Conservation (phyloP, 53 echinoderm and acorn worm species). For the Henricia sp. region DNA sequence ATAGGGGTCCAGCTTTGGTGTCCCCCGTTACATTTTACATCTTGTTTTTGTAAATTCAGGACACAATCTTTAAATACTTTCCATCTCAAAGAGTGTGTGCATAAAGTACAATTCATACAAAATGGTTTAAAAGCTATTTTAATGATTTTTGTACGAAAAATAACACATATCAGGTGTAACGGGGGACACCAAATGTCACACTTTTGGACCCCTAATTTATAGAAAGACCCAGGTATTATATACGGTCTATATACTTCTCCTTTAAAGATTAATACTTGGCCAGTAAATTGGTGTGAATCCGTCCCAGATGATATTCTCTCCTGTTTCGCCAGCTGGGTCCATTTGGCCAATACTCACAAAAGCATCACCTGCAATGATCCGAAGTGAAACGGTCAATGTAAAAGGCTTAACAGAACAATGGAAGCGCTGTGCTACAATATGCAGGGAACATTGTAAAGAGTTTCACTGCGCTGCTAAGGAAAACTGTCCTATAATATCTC, state of each 20-base stretch:
- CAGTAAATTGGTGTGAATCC: constrained; percentile 67
- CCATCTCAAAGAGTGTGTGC: too few species aligned
- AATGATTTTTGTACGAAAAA: background rate
- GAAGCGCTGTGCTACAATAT: background rate
- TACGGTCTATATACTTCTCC: too few species aligned
- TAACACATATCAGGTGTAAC: background rate
- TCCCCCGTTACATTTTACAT: too few species aligned
- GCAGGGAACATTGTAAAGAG: background rate
- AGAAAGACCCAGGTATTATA: too few species aligned
- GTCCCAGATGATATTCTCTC: constrained; percentile 48
- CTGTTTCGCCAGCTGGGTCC: constrained; percentile 51
- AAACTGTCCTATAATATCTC: background rate
- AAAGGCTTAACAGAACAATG: background rate
- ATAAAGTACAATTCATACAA: too few species aligned
- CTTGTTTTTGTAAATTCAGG: too few species aligned
- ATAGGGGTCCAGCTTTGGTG: too few species aligned
- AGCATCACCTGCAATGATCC: constrained; percentile 44
- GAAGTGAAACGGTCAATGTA: background rate
- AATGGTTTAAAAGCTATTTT: background rate
- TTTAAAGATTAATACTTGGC: too few species aligned
- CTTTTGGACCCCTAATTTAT: too few species aligned
- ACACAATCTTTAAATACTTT: too few species aligned
- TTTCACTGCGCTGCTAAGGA: background rate
- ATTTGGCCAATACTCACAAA: constrained; percentile 70
- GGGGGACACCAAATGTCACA: background rate